Percentiles rank a stretch among this genome's conserved stretches.
These are phyloP conservation scores for Caenorhabditis sp. DNA, from an alignment of 2,888 invertebrate genomes.

Conservation along the genomic window DNA sequence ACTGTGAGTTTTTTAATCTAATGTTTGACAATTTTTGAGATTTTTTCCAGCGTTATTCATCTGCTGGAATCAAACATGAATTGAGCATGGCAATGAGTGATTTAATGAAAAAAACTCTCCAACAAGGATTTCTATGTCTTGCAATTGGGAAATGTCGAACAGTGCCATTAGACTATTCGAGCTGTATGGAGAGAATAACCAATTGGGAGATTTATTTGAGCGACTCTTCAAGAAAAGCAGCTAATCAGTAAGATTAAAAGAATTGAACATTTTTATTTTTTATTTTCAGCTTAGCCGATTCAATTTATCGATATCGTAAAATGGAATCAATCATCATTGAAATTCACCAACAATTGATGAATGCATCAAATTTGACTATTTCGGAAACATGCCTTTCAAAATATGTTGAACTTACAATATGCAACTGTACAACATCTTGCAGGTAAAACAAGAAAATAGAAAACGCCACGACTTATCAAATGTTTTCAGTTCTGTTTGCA, in stretches of 20 bases:
- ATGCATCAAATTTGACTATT: slow-evolving; percentile 13
- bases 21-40: neutral
- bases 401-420: slow-evolving; percentile 13
- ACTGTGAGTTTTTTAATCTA: slow-evolving; percentile 12
- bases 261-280: neutral
- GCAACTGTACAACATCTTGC: slow-evolving; percentile 29
- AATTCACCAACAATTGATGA: slow-evolving; percentile 29
- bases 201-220: slow-evolving; percentile 29
- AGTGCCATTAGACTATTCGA: slow-evolving; percentile 19
- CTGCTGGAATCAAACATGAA: slow-evolving; percentile 23
- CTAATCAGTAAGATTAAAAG: slow-evolving; percentile 17
- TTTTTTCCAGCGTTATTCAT: slow-evolving; percentile 14
- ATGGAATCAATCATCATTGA: slow-evolving; percentile 18
- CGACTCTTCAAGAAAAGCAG: slow-evolving; percentile 24
- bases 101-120: slow-evolving; percentile 13
- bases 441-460: no score
- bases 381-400: slow-evolving; percentile 19
- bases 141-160: slow-evolving; percentile 34
- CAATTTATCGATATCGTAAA: slow-evolving; percentile 28
- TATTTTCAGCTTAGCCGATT: slow-evolving; percentile 24
- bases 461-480: neutral
- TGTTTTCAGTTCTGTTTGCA: slow-evolving; percentile 11
- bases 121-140: slow-evolving; percentile 25
- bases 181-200: slow-evolving; percentile 17
- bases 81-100: slow-evolving; percentile 10